phyloP scores from a whole-genome alignment of 2,797 vertebrate genomes.

The Eremophila alpestris region DNA sequence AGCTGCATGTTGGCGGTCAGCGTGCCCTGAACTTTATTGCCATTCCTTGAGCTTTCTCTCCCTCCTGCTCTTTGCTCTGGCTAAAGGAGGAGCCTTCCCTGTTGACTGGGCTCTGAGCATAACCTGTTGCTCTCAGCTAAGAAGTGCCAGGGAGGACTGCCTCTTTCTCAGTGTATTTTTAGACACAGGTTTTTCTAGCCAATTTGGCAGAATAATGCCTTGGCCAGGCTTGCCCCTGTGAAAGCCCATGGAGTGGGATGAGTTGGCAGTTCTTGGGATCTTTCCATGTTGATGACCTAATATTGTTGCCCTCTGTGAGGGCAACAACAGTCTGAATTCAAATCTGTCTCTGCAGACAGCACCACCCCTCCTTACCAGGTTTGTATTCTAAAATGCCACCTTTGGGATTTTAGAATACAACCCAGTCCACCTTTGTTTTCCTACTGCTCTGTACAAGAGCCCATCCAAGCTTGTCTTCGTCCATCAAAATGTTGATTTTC shows the following conservation, averaged over 20 bases:
- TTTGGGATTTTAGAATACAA: too few species aligned
- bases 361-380: background rate
- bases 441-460: background rate
- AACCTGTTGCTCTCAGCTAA: fast-evolving
- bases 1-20: fast-evolving
- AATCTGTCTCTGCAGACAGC: background rate
- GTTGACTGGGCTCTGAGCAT: background rate
- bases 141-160: background rate
- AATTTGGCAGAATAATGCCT: background rate
- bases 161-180: conserved; percentile 15
- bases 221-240: background rate
- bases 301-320: background rate
- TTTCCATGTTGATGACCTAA: background rate
- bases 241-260: background rate
- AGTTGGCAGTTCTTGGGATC: background rate
- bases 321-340: background rate
- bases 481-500: background rate
- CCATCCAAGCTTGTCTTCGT: background rate
- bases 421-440: background rate
- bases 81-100: background rate
- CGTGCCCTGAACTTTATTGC: background rate
- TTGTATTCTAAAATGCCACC: background rate
- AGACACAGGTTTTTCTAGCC: background rate
- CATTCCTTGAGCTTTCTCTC: background rate
- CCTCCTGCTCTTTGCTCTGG: background rate